Conservation (phyloP, 2,888 invertebrate species). For the Drosophila testacea region DNA sequence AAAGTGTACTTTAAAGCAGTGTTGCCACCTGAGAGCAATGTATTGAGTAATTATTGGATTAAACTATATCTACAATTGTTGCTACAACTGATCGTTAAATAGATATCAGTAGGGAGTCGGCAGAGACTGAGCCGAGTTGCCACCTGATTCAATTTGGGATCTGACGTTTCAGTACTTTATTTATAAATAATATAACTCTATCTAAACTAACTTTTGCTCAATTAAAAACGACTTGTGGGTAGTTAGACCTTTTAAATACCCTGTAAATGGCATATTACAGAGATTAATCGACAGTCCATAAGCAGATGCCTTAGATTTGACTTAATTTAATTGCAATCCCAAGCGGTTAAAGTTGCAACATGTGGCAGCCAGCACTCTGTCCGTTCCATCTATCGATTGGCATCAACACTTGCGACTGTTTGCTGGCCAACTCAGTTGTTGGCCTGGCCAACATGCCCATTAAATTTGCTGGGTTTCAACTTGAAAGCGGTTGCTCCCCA, state of each 20-base stretch:
- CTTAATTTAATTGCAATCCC: conserved; percentile 40
- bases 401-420: conserved; percentile 11
- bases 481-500: conserved; percentile 70
- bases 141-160: too few relatives aligned
- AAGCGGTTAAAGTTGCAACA: conserved; percentile 41
- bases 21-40: too few relatives aligned
- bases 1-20: too few relatives aligned
- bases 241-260: neutral
- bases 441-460: conserved; percentile 49
- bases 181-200: too few relatives aligned
- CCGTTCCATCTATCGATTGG: conserved; percentile 1
- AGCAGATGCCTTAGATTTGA: conserved; percentile 24
- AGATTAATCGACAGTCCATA: neutral
- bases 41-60: too few relatives aligned
- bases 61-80: too few relatives aligned
- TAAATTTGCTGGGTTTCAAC: conserved; percentile 59
- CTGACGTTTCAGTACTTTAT: neutral
- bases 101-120: too few relatives aligned
- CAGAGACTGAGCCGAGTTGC: too few relatives aligned
- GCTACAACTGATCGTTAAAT: too few relatives aligned
- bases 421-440: conserved; percentile 7
- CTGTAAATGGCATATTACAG: neutral
- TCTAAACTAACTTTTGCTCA: too few relatives aligned
- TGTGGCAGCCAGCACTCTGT: conserved; percentile 34
- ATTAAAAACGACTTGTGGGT: too few relatives aligned